A percentile compares a stretch with the other conserved stretches of the same genome.
Conservation (phyloP, 2,797 vertebrate species). For the Hapalemur alaotrensis region DNA sequence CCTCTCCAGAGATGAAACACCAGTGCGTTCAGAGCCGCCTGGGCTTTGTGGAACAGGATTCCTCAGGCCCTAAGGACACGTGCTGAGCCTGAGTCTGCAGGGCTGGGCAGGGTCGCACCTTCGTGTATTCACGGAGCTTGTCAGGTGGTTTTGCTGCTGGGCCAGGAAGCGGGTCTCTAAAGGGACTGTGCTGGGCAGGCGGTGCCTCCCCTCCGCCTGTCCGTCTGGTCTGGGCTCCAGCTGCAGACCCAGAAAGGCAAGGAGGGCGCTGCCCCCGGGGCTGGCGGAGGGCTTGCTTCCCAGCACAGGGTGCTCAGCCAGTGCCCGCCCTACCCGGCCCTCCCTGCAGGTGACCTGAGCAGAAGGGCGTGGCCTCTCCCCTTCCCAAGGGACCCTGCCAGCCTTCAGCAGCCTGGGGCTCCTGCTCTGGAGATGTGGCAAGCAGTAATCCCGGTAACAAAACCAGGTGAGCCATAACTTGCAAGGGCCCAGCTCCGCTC, state of each 20-base stretch:
- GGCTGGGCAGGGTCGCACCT: no score
- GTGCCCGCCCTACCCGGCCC: no score
- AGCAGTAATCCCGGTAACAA: not conserved
- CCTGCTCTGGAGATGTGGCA: not conserved
- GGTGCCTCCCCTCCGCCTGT: not conserved
- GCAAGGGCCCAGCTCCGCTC: not conserved
- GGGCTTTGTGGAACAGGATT: fast-evolving
- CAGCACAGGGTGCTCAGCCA: not conserved
- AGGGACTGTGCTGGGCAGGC: fast-evolving
- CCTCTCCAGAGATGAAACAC: no score
- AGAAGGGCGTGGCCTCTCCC: fast-evolving
- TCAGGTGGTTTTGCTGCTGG: fast-evolving
- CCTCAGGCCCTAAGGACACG: fast-evolving
- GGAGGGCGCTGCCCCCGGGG: fast-evolving
- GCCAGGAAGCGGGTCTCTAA: not conserved
- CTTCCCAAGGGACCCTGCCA: no score
- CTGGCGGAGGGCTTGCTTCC: fast-evolving
- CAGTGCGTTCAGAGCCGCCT: not conserved
- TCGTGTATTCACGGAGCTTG: fast-evolving
- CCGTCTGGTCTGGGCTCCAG: fast-evolving
- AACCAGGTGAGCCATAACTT: not conserved
- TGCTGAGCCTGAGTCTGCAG: not conserved
- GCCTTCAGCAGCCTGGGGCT: not conserved
- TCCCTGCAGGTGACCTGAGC: fast-evolving
- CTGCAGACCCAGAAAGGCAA: not conserved